Conservation (phyloP, 2,797 vertebrate species). For the Rhodeus uyekii region DNA sequence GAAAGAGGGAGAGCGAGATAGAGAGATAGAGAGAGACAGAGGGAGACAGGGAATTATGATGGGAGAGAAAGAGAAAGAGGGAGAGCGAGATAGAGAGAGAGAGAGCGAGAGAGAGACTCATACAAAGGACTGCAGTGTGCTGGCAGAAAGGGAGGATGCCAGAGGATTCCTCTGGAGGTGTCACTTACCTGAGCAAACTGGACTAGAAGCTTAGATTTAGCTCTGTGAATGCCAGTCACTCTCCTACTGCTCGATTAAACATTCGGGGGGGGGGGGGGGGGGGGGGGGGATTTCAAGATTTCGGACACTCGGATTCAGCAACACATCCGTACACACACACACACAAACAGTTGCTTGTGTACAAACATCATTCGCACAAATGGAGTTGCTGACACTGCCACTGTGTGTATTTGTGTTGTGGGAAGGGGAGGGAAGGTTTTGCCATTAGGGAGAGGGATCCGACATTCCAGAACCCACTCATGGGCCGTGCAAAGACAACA, state of each 20-base stretch:
- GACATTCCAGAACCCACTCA: slow-evolving; percentile 76
- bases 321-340: slow-evolving; percentile 6
- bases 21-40: no score
- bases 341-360: not conserved
- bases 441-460: slow-evolving; percentile 42
- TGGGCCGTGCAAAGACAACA: slow-evolving; percentile 66
- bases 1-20: no score
- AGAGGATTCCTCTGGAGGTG: slow-evolving; percentile 61
- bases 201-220: not conserved
- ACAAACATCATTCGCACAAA: slow-evolving; percentile 10
- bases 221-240: not conserved
- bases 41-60: no score
- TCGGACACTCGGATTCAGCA: not conserved
- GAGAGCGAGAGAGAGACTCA: no score
- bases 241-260: slow-evolving; percentile 17
- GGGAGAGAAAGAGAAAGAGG: no score
- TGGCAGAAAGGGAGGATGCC: slow-evolving; percentile 58
- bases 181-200: not conserved
- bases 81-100: no score
- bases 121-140: slow-evolving; percentile 51
- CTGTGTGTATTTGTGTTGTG: slow-evolving; percentile 32
- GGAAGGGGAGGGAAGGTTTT: slow-evolving; percentile 26
- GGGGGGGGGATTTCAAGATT: not conserved
- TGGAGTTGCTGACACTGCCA: not conserved
- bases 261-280: not conserved